These are phyloP conservation scores for Regulus satrapa DNA, from an alignment of 2,113 vertebrate genomes.

Conservation along the genomic window DNA sequence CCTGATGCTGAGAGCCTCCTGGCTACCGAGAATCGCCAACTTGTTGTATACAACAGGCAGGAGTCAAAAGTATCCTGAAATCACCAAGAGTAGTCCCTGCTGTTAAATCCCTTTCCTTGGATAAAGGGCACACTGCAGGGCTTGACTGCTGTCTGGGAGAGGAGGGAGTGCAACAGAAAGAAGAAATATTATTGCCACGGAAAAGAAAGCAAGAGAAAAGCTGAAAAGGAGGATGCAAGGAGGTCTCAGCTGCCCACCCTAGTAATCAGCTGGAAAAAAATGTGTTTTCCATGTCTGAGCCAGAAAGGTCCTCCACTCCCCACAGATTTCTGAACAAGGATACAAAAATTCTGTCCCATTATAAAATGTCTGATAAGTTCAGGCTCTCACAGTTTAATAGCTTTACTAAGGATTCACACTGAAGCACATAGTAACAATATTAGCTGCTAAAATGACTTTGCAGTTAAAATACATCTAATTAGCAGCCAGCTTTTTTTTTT, in stretches of 20 bases:
- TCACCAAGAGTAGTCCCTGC: background rate
- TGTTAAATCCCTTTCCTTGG: background rate
- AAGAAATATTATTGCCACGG: background rate
- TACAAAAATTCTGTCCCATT: background rate
- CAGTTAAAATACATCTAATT: slow-evolving; percentile 75
- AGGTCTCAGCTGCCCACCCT: background rate
- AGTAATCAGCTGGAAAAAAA: background rate
- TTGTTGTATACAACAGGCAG: background rate
- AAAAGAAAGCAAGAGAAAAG: background rate
- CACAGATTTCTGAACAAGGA: slow-evolving; percentile 14
- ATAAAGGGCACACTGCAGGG: background rate
- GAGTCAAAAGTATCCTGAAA: background rate
- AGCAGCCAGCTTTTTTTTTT: slow-evolving; percentile 43
- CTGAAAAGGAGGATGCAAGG: background rate
- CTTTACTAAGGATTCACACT: slow-evolving; percentile 52
- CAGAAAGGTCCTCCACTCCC: slow-evolving; percentile 17
- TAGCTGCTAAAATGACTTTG: slow-evolving; percentile 68
- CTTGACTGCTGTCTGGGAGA: background rate
- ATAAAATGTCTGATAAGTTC: slow-evolving; percentile 44
- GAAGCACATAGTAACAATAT: slow-evolving; percentile 64
- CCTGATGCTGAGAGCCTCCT: background rate
- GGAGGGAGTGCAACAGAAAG: background rate
- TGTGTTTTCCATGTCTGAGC: background rate
- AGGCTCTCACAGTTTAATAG: slow-evolving; percentile 23
- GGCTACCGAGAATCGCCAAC: background rate